Base-by-base conservation (phyloP, 2,797 vertebrate genomes). In the Harpagifer antarcticus region DNA sequence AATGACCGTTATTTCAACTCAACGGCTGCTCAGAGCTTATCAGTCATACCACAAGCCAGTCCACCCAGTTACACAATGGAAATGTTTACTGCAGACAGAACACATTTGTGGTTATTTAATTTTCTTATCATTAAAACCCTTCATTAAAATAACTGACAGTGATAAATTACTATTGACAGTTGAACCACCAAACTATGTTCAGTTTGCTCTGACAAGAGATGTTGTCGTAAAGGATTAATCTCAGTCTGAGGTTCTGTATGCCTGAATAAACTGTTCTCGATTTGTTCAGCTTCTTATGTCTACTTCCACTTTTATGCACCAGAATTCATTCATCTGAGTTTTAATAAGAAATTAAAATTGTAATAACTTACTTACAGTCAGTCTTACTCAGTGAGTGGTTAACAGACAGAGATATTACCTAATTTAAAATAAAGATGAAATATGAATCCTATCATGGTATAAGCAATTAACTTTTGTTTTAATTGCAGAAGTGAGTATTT, bases 161-260 rank as follows among this genome's bases (percentile, higher is more conserved):
- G 48, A 68, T 55, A 61, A 66, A 71, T 68, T 37, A 64, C 48
- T 19, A 15, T 49, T 33, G 45, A 33, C 37, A 61, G 62, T 8
- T 74, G 37, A 75, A 68, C 59, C 8, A 74, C 49, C 17, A 33
- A 77, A 58, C 52, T 68, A 44, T 78, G 65, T 70, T 71, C 71
- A 66, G 40, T 74, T 71, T 61, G 40, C 55, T 74, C 65, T 67
- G 59, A 78, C 54, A 61, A n/a, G 56, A 59, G 56, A 72, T 70
- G 78, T 60, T 67, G 43, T 56, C 15, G 31, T 63, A 11, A 68
- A 72, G 72, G 54, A 86, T 81, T 74, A 70, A 67, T 84, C 45
- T 69, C 50, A 68, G 31, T 63, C 33, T 60, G 48, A 67, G 23
- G 54, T 57, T 37, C 70, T 69, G 12, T 50, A 50, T 65, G 65